Evolutionary conservation across 2,888 invertebrate species (phyloP).

Genomic region (Megastigmus dorsalis): DNA sequence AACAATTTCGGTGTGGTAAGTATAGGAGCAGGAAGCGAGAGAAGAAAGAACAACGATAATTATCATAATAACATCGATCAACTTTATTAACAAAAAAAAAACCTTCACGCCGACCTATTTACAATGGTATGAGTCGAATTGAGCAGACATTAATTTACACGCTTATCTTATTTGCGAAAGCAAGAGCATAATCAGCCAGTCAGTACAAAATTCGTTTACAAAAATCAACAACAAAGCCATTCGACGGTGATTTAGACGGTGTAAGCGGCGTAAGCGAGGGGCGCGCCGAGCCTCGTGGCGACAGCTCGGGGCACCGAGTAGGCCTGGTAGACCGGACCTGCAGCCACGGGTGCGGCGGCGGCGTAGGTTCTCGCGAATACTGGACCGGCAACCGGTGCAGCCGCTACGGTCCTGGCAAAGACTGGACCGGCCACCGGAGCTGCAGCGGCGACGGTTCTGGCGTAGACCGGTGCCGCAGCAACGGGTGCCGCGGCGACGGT

Average conservation of each 20-base stretch:
- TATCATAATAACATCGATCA: slow-evolving; percentile 27
- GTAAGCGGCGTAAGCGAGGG: slow-evolving; percentile 50
- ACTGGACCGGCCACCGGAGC: slow-evolving; percentile 39
- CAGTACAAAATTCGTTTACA: background rate
- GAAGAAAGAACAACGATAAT: too few relatives aligned
- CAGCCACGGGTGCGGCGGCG: slow-evolving; percentile 52
- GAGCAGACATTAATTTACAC: slow-evolving; percentile 4
- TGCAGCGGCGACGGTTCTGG: slow-evolving; percentile 23
- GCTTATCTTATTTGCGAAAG: too few relatives aligned
- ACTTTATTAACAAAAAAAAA: slow-evolving; percentile 51
- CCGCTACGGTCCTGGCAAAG: slow-evolving; percentile 44
- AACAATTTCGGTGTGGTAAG: too few relatives aligned
- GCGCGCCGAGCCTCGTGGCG: slow-evolving; percentile 61
- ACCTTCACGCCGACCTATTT: slow-evolving; percentile 11
- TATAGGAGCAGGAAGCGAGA: too few relatives aligned
- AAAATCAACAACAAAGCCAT: background rate
- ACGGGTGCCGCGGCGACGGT: slow-evolving; percentile 41
- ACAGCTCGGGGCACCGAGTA: slow-evolving; percentile 64
- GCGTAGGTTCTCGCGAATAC: slow-evolving; percentile 51
- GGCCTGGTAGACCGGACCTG: slow-evolving; percentile 51
- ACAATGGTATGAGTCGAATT: slow-evolving; percentile 24
- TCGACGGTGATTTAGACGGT: slow-evolving; percentile 8
- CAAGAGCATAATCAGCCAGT: too few relatives aligned
- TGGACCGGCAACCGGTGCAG: slow-evolving; percentile 10
- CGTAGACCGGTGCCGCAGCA: slow-evolving; percentile 46